Percentiles rank a stretch among this genome's conserved stretches.
Evolutionary conservation across 1,140 invertebrate genomes (phyloP).

Genomic region (Drosophila teissieri): DNA sequence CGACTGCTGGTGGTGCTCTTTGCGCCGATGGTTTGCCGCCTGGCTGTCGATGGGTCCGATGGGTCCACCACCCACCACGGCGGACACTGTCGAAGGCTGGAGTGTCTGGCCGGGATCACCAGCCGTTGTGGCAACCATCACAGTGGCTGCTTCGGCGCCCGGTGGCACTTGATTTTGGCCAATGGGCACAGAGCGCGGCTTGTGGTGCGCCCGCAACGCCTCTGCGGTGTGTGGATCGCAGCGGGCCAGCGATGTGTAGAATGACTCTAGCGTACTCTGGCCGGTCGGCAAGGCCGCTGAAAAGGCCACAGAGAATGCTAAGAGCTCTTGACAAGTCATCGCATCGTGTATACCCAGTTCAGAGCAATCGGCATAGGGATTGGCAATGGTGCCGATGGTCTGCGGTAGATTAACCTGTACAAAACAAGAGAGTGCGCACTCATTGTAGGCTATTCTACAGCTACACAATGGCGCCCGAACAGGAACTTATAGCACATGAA

Average conservation of each 20-base stretch:
- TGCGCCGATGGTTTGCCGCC: background rate
- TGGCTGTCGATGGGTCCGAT: background rate
- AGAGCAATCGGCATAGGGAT: conserved; percentile 85
- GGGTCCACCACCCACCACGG: conserved; percentile 11
- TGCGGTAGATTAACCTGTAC: conserved; percentile 82
- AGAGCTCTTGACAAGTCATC: conserved; percentile 95
- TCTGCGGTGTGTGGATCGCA: conserved; percentile 77
- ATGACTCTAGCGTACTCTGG: conserved; percentile 92
- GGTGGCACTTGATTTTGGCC: background rate
- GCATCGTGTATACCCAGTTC: conserved; percentile 86
- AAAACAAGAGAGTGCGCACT: background rate
- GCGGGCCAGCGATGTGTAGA: conserved; percentile 92
- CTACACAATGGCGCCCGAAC: no score
- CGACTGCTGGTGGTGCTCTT: conserved; percentile 29
- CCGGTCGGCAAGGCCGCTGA: conserved; percentile 95
- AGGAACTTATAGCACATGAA: background rate
- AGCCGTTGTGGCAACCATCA: conserved; percentile 2
- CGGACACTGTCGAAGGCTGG: conserved; percentile 11
- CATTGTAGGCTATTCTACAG: background rate
- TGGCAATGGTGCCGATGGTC: conserved; percentile 75
- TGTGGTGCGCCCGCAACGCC: conserved; percentile 59
- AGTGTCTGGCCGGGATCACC: conserved; percentile 5
- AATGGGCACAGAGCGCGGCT: conserved; percentile 6
- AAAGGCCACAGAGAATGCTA: conserved; percentile 95
- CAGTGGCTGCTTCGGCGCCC: background rate